phyloP scores from a whole-genome alignment of 2,797 vertebrate genomes.

The Melanotaenia pygmaea region DNA sequence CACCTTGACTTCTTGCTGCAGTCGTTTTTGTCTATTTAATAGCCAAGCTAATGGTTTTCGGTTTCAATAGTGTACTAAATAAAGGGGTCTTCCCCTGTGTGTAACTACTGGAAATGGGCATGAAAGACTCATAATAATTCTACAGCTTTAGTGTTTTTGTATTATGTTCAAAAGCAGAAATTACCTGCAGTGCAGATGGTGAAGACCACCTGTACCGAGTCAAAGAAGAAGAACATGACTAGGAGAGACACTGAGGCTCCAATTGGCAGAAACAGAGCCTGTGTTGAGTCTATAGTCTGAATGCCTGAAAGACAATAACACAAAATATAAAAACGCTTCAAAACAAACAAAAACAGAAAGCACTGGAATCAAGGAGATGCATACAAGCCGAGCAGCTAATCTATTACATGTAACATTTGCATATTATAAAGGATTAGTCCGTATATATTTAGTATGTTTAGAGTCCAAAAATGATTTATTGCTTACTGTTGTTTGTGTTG shows the following conservation, averaged over 20 bases:
- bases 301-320: conserved; percentile 87
- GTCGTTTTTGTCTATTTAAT: conserved; percentile 36
- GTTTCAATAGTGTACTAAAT: conserved; percentile 33
- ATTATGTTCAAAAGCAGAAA: background rate
- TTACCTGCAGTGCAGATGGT: conserved; percentile 99
- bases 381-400: background rate
- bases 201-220: conserved; percentile 99
- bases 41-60: conserved; percentile 35
- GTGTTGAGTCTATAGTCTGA: conserved; percentile 99
- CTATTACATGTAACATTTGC: background rate
- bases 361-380: background rate
- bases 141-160: background rate
- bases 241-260: conserved; percentile 98
- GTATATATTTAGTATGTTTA: background rate
- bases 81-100: conserved; percentile 15
- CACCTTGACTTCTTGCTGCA: conserved; percentile 14
- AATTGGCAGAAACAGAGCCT: conserved; percentile 97
- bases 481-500: conserved; percentile 98
- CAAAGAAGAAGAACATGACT: conserved; percentile 99
- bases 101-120: conserved; percentile 3
- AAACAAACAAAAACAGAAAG: background rate
- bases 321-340: background rate
- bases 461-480: conserved; percentile 7
- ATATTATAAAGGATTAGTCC: background rate
- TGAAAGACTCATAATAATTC: conserved; percentile 19